phyloP scores from a whole-genome alignment of 2,797 vertebrate species.

The Steatocranus sp. region DNA sequence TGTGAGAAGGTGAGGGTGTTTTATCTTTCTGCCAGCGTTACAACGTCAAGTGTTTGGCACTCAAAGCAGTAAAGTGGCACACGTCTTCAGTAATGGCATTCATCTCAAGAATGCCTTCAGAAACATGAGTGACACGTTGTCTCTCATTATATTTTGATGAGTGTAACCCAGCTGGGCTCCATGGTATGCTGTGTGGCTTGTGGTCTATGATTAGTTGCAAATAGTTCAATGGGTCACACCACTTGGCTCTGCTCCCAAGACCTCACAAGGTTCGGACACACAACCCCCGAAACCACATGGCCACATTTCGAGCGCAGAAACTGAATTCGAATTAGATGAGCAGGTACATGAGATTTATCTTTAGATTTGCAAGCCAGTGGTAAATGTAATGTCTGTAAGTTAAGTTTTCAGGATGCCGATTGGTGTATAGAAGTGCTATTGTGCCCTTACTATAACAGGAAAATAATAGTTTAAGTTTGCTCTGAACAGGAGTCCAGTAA shows the following conservation, averaged over 20 bases:
- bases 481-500: neutral
- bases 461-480: neutral
- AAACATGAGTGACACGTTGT: slow-evolving; percentile 53
- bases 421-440: neutral
- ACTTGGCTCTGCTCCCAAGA: slow-evolving; percentile 33
- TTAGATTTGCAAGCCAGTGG: neutral
- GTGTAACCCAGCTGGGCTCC: slow-evolving; percentile 51
- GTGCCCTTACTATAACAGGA: neutral
- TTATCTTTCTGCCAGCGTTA: slow-evolving; percentile 10
- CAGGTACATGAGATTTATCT: neutral
- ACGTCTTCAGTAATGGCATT: slow-evolving; percentile 17
- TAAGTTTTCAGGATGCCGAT: neutral
- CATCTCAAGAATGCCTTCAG: slow-evolving; percentile 32
- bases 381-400: neutral
- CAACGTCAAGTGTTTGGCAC: slow-evolving; percentile 13
- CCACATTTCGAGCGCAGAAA: neutral
- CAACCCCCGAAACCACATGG: neutral
- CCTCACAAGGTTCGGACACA: slow-evolving; percentile 28
- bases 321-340: neutral
- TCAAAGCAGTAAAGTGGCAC: slow-evolving; percentile 22
- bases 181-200: slow-evolving; percentile 46
- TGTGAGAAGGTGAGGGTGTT: neutral
- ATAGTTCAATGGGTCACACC: slow-evolving; percentile 63
- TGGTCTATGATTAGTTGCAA: slow-evolving; percentile 68
- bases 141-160: slow-evolving; percentile 62